Evolutionary conservation across 2,797 vertebrate genomes (phyloP), one percentile per base, ranked within the genome.

Genomic region (Lepus oiostolus): DNA sequence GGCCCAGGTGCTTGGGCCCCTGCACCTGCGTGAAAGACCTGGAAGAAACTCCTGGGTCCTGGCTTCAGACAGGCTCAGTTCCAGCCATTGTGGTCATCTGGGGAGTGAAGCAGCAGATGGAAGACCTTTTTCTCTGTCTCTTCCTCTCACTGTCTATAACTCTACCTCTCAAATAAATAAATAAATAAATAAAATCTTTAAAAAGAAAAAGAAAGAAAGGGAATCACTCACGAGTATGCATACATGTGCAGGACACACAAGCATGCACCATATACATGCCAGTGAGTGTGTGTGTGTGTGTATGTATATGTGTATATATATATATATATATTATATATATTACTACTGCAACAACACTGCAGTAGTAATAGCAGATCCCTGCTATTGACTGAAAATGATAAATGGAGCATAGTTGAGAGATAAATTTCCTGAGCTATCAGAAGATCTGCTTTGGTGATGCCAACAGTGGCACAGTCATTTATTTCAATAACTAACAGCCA

Each of bases 381-480:
- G 30, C 60, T 47, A 85, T 28, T 93, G 81, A 85, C 11, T 5
- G 28, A 89, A 93, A 84, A 94, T 95, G 96, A 97, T 94, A 97
- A 97, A 95, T 75, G 50, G 94, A 87, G 84, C 93, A 91, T 35
- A 89, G 62, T 50, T 35, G 12, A 97, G 88, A 96, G 38, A 91
- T 30, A 97, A 98, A 98, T 95, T 97, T 93, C 92, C 94, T 96
- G 74, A 97, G 76, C 86, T 95, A 87, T 95, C 96, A 97, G 88
- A 96, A 98, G 95, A 94, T 54, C 62, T 88, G 90, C 94, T 96
- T 89, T 92, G 86, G 95, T 96, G 97, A 97, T 0, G 89, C 68
- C 90, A 96, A 90, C 32, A 62, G 32, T 26, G 79, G 93, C 77
- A 97, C 3, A 38, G 47, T 85, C 94, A 98, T 97, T 97, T 93